Base-by-base conservation (phyloP, 2,113 vertebrate species). In the Anser brachyrhynchus region DNA sequence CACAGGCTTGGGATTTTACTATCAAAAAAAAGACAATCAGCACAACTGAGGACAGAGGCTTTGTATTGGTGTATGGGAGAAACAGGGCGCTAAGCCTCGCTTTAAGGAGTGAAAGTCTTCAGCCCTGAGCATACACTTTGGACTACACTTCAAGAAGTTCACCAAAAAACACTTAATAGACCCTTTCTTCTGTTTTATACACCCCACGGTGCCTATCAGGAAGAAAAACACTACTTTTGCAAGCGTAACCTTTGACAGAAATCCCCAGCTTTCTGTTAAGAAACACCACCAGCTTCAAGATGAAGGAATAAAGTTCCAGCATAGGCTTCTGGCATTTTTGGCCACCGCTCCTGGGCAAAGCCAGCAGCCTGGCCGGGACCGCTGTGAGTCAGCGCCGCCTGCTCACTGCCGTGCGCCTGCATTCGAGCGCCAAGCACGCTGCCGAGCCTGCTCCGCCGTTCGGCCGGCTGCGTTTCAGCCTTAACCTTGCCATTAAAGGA, bases 401-500 rank as follows among this genome's bases (percentile, higher is more conserved):
- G 57, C 75, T 90, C 21, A 2, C 82, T 61, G 52, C 31, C 2
- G 33, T 28, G n/a, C 58, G 33, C 20, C n/a, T 59, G 67, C 75
- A 86, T 52, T 67, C 76, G 76, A 18, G 69, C 1, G 79, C 86
- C 89, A 69, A 85, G 75, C 46, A 21, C 1, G 1, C 33, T 55
- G 43, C 77, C 73, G 54, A 0, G 66, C 82, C 82, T 0, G 23
- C 84, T 37, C 59, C 11, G 39, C 64, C 19, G 39, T 29, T 20
- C 18, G 64, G 64, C 64, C 11, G 0, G 39, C 72, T 84, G 84
- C 65, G 55, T 84, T 91, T 92, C n/a, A 0, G 71, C 79, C 64
- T 33, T 2, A 92, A 91, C 95, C 62, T 94, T 9, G 1, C 96
- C 95, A 92, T 97, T 93, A 95, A 97, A 96, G 95, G 92, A 91